A percentile compares a stretch with the other conserved stretches of the same genome.
These are phyloP conservation scores for Luehdorfia chinensis DNA, from an alignment of 1,140 invertebrate genomes.

Conservation along the genomic window DNA sequence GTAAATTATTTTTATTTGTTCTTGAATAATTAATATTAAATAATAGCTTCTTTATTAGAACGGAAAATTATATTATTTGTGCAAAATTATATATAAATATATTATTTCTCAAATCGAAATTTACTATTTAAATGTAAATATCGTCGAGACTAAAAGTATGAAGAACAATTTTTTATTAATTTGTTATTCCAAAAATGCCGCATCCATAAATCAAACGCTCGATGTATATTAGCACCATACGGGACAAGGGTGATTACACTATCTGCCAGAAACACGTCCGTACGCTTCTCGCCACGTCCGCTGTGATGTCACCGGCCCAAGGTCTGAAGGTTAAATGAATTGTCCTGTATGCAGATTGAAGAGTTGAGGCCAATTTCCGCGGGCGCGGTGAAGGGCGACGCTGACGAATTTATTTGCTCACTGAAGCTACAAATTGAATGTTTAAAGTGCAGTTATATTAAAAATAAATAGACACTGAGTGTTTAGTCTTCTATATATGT, in stretches of 20 bases:
- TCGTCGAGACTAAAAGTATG: too few species aligned
- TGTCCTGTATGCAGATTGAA: conserved; percentile 39
- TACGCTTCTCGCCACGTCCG: conserved; percentile 8
- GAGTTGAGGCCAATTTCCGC: conserved; percentile 25
- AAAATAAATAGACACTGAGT: conserved; percentile 5
- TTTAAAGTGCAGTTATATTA: conserved; percentile 9
- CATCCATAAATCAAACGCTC: background rate
- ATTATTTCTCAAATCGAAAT: too few species aligned
- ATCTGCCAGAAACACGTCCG: conserved; percentile 4
- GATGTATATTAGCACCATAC: too few species aligned
- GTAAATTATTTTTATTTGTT: too few species aligned
- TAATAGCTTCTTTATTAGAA: too few species aligned
- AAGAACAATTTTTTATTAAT: too few species aligned
- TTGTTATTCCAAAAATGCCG: conserved; percentile 1
- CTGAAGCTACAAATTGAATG: conserved; percentile 5
- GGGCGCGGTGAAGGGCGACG: conserved; percentile 19
- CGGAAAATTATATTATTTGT: too few species aligned
- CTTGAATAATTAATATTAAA: too few species aligned
- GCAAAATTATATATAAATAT: too few species aligned
- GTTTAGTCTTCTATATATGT: too few species aligned
- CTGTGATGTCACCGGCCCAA: conserved; percentile 41
- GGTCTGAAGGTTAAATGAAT: conserved; percentile 50
- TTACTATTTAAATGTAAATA: too few species aligned
- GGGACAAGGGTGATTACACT: conserved; percentile 5
- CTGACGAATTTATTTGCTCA: conserved; percentile 13